phyloP scores from a whole-genome alignment of 2,113 vertebrate species.

The Saguinus midas region DNA sequence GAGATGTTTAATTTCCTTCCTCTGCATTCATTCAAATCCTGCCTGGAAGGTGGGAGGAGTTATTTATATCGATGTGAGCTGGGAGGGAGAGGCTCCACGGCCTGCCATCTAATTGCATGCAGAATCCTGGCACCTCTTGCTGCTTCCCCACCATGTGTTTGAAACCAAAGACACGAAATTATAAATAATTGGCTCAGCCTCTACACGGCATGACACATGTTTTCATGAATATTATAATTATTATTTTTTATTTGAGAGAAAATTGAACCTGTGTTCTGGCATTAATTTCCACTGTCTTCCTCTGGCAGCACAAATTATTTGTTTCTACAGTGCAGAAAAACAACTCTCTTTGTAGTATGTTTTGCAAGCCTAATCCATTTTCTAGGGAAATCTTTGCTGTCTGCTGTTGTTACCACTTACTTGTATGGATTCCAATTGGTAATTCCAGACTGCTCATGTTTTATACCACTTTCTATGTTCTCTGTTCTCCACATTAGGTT shows the following conservation, averaged over 20 bases:
- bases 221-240: constrained; percentile 59
- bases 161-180: constrained; percentile 59
- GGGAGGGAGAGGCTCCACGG: neutral
- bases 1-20: constrained; percentile 48
- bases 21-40: constrained; percentile 7
- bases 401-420: neutral
- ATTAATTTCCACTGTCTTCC: constrained; percentile 53
- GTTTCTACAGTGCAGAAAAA: constrained; percentile 24
- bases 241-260: constrained; percentile 52
- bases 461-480: neutral
- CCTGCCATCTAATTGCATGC: neutral
- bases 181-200: constrained; percentile 49
- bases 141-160: neutral
- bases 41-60: constrained; percentile 51
- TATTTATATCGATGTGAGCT: constrained; percentile 28
- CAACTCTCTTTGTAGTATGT: neutral
- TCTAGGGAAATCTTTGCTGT: neutral
- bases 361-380: constrained; percentile 39
- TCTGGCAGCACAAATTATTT: constrained; percentile 44
- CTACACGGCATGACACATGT: constrained; percentile 34
- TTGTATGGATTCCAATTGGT: neutral
- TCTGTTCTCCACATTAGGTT: neutral
- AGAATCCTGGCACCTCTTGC: constrained; percentile 9
- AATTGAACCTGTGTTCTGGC: constrained; percentile 55
- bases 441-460: constrained; percentile 2